These are phyloP conservation scores for Neosilurus mollespiculum DNA, from an alignment of 2,797 vertebrate genomes.

Conservation along the genomic window DNA sequence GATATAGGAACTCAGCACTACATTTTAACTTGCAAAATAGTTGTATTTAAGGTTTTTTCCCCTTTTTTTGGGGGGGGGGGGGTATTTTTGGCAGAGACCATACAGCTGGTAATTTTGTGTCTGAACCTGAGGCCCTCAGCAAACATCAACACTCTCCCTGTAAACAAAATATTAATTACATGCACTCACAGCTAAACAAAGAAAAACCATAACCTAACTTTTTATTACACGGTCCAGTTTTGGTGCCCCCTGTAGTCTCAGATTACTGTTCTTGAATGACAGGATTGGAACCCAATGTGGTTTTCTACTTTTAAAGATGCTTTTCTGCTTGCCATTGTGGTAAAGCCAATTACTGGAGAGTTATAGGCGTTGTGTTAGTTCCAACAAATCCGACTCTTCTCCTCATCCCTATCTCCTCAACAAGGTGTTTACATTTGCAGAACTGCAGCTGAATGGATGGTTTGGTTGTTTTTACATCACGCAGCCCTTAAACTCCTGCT, in stretches of 20 bases:
- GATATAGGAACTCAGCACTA: neutral
- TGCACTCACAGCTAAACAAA: neutral
- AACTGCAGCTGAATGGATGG: neutral
- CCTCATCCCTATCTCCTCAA: neutral
- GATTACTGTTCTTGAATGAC: neutral
- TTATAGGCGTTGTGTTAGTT: neutral
- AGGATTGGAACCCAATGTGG: neutral
- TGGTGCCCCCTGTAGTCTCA: neutral
- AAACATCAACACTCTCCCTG: neutral
- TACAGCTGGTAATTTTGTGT: neutral
- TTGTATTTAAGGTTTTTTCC: neutral
- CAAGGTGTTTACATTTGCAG: neutral
- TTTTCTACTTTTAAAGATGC: neutral
- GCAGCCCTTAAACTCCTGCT: too few relatives aligned
- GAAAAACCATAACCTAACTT: neutral
- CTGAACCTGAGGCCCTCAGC: neutral
- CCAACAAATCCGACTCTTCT: neutral
- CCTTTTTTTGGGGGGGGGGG: too few relatives aligned
- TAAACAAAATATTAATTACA: neutral
- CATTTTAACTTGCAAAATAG: neutral
- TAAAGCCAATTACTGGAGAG: neutral
- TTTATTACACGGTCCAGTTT: neutral
- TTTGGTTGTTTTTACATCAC: neutral
- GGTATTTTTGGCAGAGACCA: neutral
- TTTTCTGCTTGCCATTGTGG: neutral